phyloP scores from a whole-genome alignment of 2,113 vertebrate genomes.

The Prolemur simus region DNA sequence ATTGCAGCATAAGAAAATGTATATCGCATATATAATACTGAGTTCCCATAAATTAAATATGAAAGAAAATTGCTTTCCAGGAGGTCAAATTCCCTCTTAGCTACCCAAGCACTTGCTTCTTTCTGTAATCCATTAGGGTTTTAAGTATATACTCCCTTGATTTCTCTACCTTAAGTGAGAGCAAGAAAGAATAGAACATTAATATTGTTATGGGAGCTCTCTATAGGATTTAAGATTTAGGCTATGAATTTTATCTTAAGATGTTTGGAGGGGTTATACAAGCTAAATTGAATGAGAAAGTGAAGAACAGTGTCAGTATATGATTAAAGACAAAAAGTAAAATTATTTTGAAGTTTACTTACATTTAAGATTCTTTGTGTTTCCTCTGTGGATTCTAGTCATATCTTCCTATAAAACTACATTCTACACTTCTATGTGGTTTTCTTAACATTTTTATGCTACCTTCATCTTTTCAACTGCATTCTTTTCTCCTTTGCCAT shows the following conservation, averaged over 20 bases:
- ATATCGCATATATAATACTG: neutral
- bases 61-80: slow-evolving; percentile 21
- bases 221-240: slow-evolving; percentile 74
- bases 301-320: slow-evolving; percentile 9
- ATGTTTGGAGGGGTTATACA: slow-evolving; percentile 56
- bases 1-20: neutral
- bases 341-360: slow-evolving; percentile 67
- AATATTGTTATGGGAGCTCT: slow-evolving; percentile 75
- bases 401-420: neutral
- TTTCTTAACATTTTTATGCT: neutral
- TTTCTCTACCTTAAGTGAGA: slow-evolving; percentile 58
- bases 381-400: slow-evolving; percentile 57
- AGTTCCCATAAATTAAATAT: slow-evolving; percentile 40
- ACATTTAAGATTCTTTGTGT: slow-evolving; percentile 57
- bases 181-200: slow-evolving; percentile 51
- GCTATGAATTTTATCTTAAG: slow-evolving; percentile 68
- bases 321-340: slow-evolving; percentile 70
- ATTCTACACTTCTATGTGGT: neutral
- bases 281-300: slow-evolving; percentile 66
- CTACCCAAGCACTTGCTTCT: slow-evolving; percentile 25
- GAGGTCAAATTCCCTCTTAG: slow-evolving; percentile 34
- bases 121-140: slow-evolving; percentile 68
- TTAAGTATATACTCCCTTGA: slow-evolving; percentile 51
- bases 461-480: neutral
- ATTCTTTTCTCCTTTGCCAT: neutral